Evolutionary conservation across 2,797 vertebrate genomes (phyloP), one percentile per base, ranked within the genome.

Genomic region (Sparidentex hasta): DNA sequence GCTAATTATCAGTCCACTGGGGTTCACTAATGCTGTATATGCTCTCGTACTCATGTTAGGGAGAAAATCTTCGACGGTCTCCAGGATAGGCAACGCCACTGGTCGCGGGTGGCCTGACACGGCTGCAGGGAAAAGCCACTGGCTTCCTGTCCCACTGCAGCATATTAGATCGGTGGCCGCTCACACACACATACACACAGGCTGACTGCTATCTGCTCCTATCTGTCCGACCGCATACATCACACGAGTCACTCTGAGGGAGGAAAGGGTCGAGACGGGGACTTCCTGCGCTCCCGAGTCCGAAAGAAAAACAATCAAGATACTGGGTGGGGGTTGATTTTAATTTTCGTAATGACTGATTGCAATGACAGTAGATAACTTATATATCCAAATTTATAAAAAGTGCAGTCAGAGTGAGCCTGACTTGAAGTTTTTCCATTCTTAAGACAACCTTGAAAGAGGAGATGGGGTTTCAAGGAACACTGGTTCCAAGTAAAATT

Each of bases 121-220:
- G 80, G 62, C 81, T 61, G 80, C 14, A 54, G 71, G 84, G 82
- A 82, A 89, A 90, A 82, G 61, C 83, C 73, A 64, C 7, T 46
- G 76, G 80, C 59, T 91, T 92, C 89, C 86, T 85, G 86, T 86
- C 81, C 80, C 88, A 86, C 69, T 21, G 75, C 83, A 62, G 68
- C 70, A 85, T 74, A 82, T 82, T 88, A 81, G 67, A 74, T 75
- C 38, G 33, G 52, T 18, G 54, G 69, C 52, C 14, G 14, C 68
- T 27, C 23, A 51, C 33, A 67, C 71, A 69, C 69, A 78, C 25
- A 77, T n/a, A 81, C 73, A 72, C 65, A 57, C 61, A 68, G 11
- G 23, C 56, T 47, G 74, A 65, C 74, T 65, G 76, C 83, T 87
- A 88, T 88, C 85, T 85, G 78, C 76, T 76, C 23, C 47, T 27